Conservation (phyloP, 2,113 vertebrate species). For the Lamprologus sp. region DNA sequence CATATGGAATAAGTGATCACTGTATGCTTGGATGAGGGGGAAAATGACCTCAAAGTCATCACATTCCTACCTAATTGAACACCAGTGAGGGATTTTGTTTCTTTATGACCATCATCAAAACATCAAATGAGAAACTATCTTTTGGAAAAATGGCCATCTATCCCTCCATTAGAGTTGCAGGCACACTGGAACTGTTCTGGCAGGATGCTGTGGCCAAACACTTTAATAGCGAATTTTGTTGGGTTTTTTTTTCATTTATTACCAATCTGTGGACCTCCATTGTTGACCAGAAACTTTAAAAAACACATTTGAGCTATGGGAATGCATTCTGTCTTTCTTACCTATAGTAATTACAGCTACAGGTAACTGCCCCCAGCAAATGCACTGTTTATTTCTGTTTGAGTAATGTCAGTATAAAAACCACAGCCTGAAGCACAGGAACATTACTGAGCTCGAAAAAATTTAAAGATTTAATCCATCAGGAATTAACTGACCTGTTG, state of each 20-base stretch:
- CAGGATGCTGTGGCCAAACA: not conserved
- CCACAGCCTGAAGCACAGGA: not conserved
- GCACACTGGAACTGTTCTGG: not conserved
- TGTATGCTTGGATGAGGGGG: not conserved
- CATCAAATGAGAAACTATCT: not conserved
- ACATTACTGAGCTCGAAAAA: not conserved
- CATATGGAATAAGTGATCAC: not conserved
- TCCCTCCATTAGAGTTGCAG: not conserved
- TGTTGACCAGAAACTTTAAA: not conserved
- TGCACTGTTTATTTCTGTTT: not conserved
- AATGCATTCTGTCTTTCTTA: not conserved
- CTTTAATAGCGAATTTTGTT: not conserved
- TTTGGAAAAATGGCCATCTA: not conserved
- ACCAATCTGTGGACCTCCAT: not conserved
- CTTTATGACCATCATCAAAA: not conserved
- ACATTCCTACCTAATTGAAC: not conserved
- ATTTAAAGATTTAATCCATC: not conserved
- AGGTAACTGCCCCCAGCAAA: not conserved
- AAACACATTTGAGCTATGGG: not conserved
- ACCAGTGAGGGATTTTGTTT: not conserved
- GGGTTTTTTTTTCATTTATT: rapidly evolving
- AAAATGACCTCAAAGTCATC: not conserved
- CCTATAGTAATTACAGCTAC: not conserved
- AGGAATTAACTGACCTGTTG: not conserved
- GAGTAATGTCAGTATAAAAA: not conserved